phyloP scores from a whole-genome alignment of 2,888 invertebrate genomes.

The Chaetoderma sp. region DNA sequence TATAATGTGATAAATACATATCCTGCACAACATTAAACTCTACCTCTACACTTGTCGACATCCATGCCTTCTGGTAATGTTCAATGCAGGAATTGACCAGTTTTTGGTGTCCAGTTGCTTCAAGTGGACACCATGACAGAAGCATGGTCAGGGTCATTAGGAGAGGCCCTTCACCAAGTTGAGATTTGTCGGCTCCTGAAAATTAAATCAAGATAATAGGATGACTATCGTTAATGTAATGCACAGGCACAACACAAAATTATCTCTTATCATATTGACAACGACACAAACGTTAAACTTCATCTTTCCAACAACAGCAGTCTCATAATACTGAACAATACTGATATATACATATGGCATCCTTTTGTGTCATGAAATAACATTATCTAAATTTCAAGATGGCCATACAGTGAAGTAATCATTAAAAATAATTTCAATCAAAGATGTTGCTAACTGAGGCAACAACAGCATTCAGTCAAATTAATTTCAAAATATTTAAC shows the following conservation, averaged over 20 bases:
- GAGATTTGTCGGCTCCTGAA: constrained; percentile 54
- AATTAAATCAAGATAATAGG: constrained; percentile 24
- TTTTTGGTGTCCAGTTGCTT: constrained; percentile 82
- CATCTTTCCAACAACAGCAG: too few species aligned
- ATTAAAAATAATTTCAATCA: too few species aligned
- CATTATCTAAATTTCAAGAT: too few species aligned
- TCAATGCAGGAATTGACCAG: constrained; percentile 92
- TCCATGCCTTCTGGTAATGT: constrained; percentile 85
- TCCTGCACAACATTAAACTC: not conserved
- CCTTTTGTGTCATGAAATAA: too few species aligned
- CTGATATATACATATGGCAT: too few species aligned
- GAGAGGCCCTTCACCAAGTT: constrained; percentile 83
- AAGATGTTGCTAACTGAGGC: too few species aligned
- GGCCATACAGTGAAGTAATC: too few species aligned
- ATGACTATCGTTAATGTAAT: not conserved
- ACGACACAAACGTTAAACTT: too few species aligned
- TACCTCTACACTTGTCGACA: constrained; percentile 53
- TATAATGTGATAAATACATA: constrained; percentile 73
- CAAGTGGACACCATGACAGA: constrained; percentile 82
- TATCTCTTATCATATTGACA: too few species aligned
- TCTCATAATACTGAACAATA: too few species aligned
- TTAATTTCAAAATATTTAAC: too few species aligned
- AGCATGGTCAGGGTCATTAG: constrained; percentile 91
- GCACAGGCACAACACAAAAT: not conserved
- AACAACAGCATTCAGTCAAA: too few species aligned